phyloP scores from a whole-genome alignment of 2,888 invertebrate species.

The Torymus texanus region DNA sequence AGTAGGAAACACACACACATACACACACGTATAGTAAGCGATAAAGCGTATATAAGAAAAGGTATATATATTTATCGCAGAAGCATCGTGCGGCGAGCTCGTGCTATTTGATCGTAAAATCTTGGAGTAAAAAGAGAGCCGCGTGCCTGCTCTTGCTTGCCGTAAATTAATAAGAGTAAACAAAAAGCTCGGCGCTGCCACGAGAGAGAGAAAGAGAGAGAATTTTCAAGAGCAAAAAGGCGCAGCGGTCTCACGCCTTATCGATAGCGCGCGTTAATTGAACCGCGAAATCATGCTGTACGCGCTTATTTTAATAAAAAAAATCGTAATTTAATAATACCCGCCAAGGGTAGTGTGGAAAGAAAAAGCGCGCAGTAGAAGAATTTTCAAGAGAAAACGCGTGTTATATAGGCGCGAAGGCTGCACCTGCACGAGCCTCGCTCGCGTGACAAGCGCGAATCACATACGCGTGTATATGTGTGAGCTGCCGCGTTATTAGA shows the following conservation, averaged over 20 bases:
- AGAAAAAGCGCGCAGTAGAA: not conserved
- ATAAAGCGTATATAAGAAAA: conserved; percentile 2
- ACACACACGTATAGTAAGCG: not conserved
- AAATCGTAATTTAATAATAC: conserved; percentile 35
- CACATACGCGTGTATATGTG: conserved; percentile 19
- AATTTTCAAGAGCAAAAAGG: conserved; percentile 9
- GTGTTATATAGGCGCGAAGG: not conserved
- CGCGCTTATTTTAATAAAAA: conserved; percentile 1
- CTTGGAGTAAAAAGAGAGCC: not conserved
- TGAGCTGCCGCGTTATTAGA: conserved; percentile 40
- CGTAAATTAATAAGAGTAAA: conserved; percentile 5
- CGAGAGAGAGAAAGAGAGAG: not conserved
- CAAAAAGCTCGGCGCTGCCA: not conserved
- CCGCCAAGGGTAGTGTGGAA: not conserved
- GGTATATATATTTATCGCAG: conserved; percentile 15
- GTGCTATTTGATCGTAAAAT: conserved; percentile 23
- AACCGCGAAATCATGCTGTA: not conserved
- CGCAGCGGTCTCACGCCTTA: not conserved
- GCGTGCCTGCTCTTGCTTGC: no score
- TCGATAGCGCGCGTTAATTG: conserved; percentile 22
- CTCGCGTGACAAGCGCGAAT: conserved; percentile 54
- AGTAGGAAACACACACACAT: no score
- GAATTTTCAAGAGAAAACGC: conserved; percentile 6
- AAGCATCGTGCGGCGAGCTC: not conserved
- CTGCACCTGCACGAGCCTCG: not conserved